Percentiles rank a stretch among this genome's conserved stretches.
These are phyloP conservation scores for Drosophila watanabei DNA, from an alignment of 1,140 invertebrate species.

Conservation along the genomic window DNA sequence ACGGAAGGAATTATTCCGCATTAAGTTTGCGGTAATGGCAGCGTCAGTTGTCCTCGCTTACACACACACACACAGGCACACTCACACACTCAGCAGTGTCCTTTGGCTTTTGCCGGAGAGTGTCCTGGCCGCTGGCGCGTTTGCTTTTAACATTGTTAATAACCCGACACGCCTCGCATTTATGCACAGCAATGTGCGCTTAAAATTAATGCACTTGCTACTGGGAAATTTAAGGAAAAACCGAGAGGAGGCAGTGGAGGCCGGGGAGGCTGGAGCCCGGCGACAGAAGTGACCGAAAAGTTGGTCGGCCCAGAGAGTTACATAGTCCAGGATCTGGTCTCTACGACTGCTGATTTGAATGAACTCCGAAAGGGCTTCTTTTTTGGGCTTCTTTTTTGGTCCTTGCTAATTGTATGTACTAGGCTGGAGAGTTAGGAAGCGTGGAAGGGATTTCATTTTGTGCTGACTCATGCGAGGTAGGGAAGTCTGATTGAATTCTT, in stretches of 20 bases:
- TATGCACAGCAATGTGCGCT: slow-evolving; percentile 81
- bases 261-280: slow-evolving; percentile 13
- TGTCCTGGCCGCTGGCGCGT: slow-evolving; percentile 55
- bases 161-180: slow-evolving; percentile 79
- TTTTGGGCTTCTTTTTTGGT: slow-evolving; percentile 25
- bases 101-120: slow-evolving; percentile 33
- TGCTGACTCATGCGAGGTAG: slow-evolving; percentile 29
- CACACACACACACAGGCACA: slow-evolving; percentile 15
- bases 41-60: slow-evolving; percentile 35
- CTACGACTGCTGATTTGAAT: slow-evolving; percentile 40
- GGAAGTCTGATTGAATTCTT: slow-evolving; percentile 18
- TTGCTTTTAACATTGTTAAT: slow-evolving; percentile 83
- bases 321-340: slow-evolving; percentile 19
- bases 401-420: slow-evolving; percentile 72
- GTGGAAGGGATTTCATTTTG: not conserved
- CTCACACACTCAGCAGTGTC: slow-evolving; percentile 9
- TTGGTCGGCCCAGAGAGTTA: slow-evolving; percentile 24
- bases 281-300: slow-evolving; percentile 74
- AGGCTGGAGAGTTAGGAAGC: not conserved
- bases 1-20: slow-evolving; percentile 83
- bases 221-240: slow-evolving; percentile 34
- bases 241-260: slow-evolving; percentile 3
- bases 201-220: slow-evolving; percentile 77
- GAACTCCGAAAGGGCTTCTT: slow-evolving; percentile 17
- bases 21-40: slow-evolving; percentile 82